Evolutionary conservation across 2,888 invertebrate genomes (phyloP).

Genomic region (Tridacna crocea): DNA sequence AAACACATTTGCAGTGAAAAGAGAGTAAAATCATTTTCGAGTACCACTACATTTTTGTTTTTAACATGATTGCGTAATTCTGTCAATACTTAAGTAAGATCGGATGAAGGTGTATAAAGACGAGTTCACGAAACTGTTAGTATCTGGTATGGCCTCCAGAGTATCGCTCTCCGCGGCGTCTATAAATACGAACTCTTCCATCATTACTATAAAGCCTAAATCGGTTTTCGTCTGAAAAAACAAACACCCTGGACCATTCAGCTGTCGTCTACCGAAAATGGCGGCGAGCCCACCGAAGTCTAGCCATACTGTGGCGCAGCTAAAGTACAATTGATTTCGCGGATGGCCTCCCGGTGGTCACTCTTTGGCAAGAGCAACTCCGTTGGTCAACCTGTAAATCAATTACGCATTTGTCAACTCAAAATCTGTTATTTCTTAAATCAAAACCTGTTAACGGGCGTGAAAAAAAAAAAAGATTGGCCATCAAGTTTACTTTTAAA

Average conservation of each 20-base stretch:
- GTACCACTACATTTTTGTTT: too few relatives aligned
- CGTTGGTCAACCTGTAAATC: slow-evolving; percentile 22
- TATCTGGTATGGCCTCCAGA: too few relatives aligned
- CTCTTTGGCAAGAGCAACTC: slow-evolving; percentile 18
- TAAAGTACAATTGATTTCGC: neutral
- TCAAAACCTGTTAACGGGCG: neutral
- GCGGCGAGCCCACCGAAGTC: too few relatives aligned
- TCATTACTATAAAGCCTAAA: slow-evolving; percentile 10
- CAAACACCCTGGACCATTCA: slow-evolving; percentile 32
- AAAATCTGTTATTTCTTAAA: neutral
- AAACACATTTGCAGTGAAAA: too few relatives aligned
- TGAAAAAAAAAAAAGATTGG: neutral
- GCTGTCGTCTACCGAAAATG: neutral
- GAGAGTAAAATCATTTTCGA: too few relatives aligned
- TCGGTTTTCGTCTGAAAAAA: slow-evolving; percentile 21
- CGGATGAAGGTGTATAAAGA: too few relatives aligned
- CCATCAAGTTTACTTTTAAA: neutral
- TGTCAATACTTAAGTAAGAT: too few relatives aligned
- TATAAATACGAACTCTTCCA: slow-evolving; percentile 15
- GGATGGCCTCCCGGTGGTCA: slow-evolving; percentile 6
- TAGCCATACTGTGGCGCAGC: neutral
- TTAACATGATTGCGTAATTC: too few relatives aligned
- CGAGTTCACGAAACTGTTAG: too few relatives aligned
- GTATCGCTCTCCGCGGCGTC: neutral
- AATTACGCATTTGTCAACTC: neutral